A percentile compares a stretch with the other conserved stretches of the same genome.
These are phyloP conservation scores for Takifugu ocellatus DNA, from an alignment of 2,797 vertebrate species.

Conservation along the genomic window DNA sequence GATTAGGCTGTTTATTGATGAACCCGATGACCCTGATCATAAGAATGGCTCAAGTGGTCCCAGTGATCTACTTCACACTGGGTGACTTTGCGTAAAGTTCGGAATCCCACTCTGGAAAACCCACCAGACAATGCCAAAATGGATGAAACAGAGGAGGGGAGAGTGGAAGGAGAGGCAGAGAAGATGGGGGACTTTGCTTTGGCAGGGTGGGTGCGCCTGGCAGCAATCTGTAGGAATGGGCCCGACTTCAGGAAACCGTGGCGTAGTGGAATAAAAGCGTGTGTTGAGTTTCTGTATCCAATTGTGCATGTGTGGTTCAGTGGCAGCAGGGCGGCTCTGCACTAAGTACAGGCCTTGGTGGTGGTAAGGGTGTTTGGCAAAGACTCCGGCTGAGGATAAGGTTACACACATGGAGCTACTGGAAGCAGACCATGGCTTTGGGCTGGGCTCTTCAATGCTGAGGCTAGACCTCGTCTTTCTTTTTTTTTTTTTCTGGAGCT, in stretches of 20 bases:
- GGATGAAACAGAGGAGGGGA: conserved; percentile 16
- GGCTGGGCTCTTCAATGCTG: conserved; percentile 56
- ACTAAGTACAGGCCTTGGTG: conserved; percentile 72
- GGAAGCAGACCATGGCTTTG: conserved; percentile 58
- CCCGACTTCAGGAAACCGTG: conserved; percentile 69
- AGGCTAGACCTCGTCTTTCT: conserved; percentile 34
- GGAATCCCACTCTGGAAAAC: no score
- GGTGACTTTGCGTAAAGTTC: no score
- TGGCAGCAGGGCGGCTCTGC: conserved; percentile 66
- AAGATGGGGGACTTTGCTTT: conserved; percentile 34
- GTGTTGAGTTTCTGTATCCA: conserved; percentile 49
- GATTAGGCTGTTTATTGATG: not conserved
- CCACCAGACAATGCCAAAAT: conserved; percentile 1
- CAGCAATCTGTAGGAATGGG: conserved; percentile 54
- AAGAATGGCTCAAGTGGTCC: conserved; percentile 2
- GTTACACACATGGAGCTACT: conserved; percentile 65
- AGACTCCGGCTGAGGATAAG: conserved; percentile 56
- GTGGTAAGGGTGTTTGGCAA: conserved; percentile 73
- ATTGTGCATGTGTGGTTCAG: conserved; percentile 60
- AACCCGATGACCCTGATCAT: not conserved
- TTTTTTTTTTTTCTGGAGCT: conserved; percentile 26
- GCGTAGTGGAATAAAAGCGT: conserved; percentile 74
- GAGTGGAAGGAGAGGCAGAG: conserved; percentile 14
- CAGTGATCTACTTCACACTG: not conserved
- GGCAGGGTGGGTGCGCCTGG: conserved; percentile 56